phyloP scores from a whole-genome alignment of 37 sponge, comb jelly and placozoan genomes.

The Crambe crambe region DNA sequence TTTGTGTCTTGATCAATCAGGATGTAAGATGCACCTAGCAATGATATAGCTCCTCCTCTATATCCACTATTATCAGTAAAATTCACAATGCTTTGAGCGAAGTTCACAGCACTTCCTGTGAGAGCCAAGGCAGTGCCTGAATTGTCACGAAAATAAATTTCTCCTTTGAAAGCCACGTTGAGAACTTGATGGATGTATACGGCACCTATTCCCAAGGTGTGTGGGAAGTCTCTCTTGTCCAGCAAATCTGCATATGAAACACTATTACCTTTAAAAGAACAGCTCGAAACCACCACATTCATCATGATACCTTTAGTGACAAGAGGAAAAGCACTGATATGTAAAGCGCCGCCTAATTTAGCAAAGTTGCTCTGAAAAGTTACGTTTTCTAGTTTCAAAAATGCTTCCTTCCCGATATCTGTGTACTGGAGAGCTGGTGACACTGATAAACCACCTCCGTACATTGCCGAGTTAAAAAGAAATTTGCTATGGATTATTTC shows the following conservation, averaged over 20 bases:
- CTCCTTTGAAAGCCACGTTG: slow-evolving; percentile 22
- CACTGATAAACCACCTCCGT: too few species aligned
- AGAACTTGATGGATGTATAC: slow-evolving; percentile 43
- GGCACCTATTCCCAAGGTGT: slow-evolving; percentile 19
- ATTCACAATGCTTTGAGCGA: not conserved
- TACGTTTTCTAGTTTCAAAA: too few species aligned
- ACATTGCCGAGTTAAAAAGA: too few species aligned
- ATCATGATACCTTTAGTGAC: too few species aligned
- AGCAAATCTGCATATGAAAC: too few species aligned
- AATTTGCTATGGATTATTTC: too few species aligned
- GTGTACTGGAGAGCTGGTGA: too few species aligned
- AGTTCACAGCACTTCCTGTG: slow-evolving; percentile 20
- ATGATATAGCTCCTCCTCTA: slow-evolving; percentile 58
- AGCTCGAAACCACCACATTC: not conserved
- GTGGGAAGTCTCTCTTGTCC: not conserved
- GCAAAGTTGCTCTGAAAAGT: too few species aligned
- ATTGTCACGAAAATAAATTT: slow-evolving; percentile 16
- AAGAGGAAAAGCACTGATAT: too few species aligned
- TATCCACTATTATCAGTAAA: slow-evolving; percentile 39
- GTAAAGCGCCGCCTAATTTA: too few species aligned
- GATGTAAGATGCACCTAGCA: slow-evolving; percentile 21
- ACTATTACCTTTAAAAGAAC: not conserved
- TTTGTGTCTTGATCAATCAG: not conserved
- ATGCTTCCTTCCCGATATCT: too few species aligned
- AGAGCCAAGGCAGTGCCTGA: slow-evolving; percentile 41